These are phyloP conservation scores for Danionella dracula DNA, from an alignment of 2,797 vertebrate species.

Conservation along the genomic window DNA sequence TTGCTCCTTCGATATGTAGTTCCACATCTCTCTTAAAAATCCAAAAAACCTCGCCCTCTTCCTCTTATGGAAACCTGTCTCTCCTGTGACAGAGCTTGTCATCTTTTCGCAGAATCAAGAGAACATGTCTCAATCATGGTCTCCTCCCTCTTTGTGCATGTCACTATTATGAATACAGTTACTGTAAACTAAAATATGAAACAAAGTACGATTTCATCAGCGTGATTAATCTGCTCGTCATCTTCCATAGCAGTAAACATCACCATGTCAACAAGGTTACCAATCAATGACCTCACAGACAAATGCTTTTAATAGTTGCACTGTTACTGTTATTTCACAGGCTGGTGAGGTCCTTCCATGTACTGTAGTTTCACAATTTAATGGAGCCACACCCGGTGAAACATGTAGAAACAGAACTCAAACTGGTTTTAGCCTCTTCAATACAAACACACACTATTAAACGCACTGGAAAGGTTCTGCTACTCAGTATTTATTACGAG, in stretches of 20 bases:
- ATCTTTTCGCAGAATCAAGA: background rate
- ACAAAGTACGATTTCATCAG: background rate
- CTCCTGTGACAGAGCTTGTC: background rate
- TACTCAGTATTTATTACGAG: background rate
- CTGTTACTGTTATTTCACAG: no score
- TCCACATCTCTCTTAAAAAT: no score
- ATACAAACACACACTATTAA: background rate
- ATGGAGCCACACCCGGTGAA: constrained; percentile 10
- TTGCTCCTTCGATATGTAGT: no score
- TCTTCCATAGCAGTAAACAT: background rate
- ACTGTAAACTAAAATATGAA: no score
- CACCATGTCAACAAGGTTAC: background rate
- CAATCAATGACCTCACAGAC: no score
- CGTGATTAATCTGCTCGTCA: background rate
- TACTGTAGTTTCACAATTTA: background rate
- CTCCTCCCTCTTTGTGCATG: background rate
- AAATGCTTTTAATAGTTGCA: no score
- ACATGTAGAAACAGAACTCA: background rate
- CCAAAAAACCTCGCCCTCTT: background rate
- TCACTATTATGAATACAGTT: no score
- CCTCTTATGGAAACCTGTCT: no score
- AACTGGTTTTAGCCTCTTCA: background rate
- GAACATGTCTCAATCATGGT: background rate
- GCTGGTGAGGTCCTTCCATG: no score
- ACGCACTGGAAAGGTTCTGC: background rate